These are phyloP conservation scores for Heterochromis multidens DNA, from an alignment of 2,113 vertebrate genomes.

Conservation along the genomic window DNA sequence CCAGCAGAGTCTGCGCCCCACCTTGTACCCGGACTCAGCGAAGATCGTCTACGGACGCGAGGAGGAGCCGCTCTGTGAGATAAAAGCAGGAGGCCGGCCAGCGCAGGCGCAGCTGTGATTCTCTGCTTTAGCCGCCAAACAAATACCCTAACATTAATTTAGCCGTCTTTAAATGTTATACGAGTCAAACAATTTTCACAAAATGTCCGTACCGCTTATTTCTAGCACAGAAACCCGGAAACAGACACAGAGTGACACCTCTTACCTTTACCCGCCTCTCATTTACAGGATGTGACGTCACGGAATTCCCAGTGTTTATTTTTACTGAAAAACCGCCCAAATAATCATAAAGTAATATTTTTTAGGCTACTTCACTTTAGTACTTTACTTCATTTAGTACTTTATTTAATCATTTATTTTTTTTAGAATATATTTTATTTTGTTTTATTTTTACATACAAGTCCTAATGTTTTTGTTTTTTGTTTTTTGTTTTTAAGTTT, in stretches of 20 bases:
- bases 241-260: conserved; percentile 14
- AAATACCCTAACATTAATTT: neutral
- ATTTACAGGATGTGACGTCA: conserved; percentile 61
- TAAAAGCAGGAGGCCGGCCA: neutral
- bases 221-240: neutral
- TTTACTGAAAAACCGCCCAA: neutral
- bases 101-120: neutral
- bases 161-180: fast-evolving
- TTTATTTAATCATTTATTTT: neutral
- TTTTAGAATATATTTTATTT: too few species aligned
- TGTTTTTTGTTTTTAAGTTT: too few species aligned
- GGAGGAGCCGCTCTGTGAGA: neutral
- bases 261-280: neutral
- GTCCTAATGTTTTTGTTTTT: too few species aligned
- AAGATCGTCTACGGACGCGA: neutral
- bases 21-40: conserved; percentile 3
- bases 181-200: neutral
- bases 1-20: conserved; percentile 36
- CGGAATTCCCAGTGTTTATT: conserved; percentile 4
- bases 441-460: neutral
- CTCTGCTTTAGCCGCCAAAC: neutral
- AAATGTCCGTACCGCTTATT: neutral
- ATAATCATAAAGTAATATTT: neutral
- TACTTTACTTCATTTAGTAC: neutral
- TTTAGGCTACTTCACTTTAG: neutral